Percentiles rank a stretch among this genome's conserved stretches.
These are phyloP conservation scores for Magallana gigas DNA, from an alignment of 1,140 invertebrate genomes.

Conservation along the genomic window DNA sequence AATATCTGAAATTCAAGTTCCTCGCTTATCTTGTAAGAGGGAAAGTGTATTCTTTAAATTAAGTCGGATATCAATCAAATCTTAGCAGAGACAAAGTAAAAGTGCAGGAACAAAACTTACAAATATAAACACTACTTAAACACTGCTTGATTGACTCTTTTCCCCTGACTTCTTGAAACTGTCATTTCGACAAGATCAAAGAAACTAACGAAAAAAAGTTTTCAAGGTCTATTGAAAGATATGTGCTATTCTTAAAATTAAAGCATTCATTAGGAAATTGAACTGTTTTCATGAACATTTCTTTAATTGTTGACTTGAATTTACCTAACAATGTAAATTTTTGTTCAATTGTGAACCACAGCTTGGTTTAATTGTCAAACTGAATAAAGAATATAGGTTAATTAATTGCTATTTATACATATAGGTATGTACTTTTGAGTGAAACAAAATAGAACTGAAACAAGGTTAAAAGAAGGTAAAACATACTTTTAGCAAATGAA, in stretches of 20 bases:
- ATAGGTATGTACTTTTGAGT: background rate
- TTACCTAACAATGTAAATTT: too few relatives aligned
- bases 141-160: background rate
- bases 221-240: too few relatives aligned
- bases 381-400: too few relatives aligned
- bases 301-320: too few relatives aligned
- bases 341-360: too few relatives aligned
- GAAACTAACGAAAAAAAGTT: too few relatives aligned
- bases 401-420: background rate
- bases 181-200: too few relatives aligned
- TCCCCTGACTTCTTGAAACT: too few relatives aligned
- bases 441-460: background rate
- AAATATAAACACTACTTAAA: background rate
- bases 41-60: conserved; percentile 2
- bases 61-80: background rate
- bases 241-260: too few relatives aligned
- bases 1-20: background rate
- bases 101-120: background rate
- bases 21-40: conserved; percentile 12
- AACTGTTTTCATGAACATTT: too few relatives aligned
- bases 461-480: background rate
- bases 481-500: conserved; percentile 73
- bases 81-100: background rate
- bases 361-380: too few relatives aligned
- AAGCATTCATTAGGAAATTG: too few relatives aligned